A percentile compares a stretch with the other conserved stretches of the same genome.
Conservation (phyloP, 2,888 invertebrate genomes). For the Drosophila siamana region DNA sequence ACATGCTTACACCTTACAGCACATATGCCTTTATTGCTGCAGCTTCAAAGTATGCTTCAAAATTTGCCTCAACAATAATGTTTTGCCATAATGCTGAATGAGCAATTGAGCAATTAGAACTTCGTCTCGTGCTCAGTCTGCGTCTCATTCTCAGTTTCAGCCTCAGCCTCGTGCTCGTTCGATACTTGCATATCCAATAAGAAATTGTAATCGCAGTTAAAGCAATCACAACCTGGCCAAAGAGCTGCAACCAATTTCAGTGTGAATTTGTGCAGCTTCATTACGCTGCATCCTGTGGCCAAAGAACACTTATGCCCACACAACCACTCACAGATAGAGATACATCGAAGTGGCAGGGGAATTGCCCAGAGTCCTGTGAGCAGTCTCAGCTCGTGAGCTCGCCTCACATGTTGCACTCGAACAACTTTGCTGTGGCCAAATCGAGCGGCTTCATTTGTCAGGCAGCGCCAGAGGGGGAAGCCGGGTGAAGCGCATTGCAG, state of each 20-base stretch:
- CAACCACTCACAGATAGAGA: slow-evolving; percentile 19
- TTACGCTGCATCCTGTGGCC: slow-evolving; percentile 60
- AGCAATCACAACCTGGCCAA: slow-evolving; percentile 28
- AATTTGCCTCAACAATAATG: not conserved
- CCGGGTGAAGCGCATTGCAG: not conserved
- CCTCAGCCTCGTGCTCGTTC: not conserved
- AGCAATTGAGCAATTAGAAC: slow-evolving; percentile 16
- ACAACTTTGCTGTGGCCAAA: slow-evolving; percentile 65
- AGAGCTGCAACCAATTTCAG: slow-evolving; percentile 37
- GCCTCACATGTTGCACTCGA: slow-evolving; percentile 63
- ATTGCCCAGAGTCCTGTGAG: slow-evolving; percentile 41
- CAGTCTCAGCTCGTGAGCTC: slow-evolving; percentile 21
- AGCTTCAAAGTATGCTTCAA: not conserved
- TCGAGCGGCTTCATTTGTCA: slow-evolving; percentile 72
- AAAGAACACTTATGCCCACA: slow-evolving; percentile 28
- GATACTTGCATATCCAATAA: slow-evolving; percentile 8
- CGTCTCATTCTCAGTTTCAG: not conserved
- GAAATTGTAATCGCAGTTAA: slow-evolving; percentile 10
- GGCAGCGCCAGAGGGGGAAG: not conserved
- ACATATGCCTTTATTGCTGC: not conserved
- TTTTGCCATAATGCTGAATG: not conserved
- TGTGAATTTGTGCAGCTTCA: slow-evolving; percentile 74
- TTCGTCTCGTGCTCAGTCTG: not conserved
- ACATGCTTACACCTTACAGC: not conserved
- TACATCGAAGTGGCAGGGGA: slow-evolving; percentile 8